phyloP scores from a whole-genome alignment of 2,888 invertebrate species.

The Stenotaenia linearis region DNA sequence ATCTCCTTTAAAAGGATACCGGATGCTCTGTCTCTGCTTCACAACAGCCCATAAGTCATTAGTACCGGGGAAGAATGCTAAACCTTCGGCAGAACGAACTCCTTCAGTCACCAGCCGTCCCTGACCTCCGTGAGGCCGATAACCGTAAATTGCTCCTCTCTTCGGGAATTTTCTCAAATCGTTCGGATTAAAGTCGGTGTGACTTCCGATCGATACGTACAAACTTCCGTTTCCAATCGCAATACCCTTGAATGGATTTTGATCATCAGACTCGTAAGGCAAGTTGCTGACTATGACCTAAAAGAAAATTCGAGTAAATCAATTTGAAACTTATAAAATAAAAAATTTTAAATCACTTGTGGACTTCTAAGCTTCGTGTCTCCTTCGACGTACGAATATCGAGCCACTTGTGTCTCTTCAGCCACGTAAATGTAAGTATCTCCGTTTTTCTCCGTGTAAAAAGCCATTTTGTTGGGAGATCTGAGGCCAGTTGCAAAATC shows the following conservation, averaged over 20 bases:
- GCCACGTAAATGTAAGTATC: background rate
- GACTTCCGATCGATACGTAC: slow-evolving; percentile 17
- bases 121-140: background rate
- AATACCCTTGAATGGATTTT: background rate
- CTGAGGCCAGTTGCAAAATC: background rate
- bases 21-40: background rate
- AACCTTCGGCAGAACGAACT: slow-evolving; percentile 13
- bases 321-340: too few relatives aligned
- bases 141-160: slow-evolving; percentile 6
- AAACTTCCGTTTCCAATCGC: background rate
- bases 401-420: background rate
- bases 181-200: background rate
- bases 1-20: background rate
- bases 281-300: background rate
- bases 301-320: background rate
- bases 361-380: background rate
- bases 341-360: too few relatives aligned
- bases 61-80: background rate
- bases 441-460: background rate
- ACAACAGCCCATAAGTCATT: slow-evolving; percentile 1
- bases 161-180: background rate
- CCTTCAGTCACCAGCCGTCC: background rate
- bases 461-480: background rate
- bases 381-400: background rate
- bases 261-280: background rate